Evolutionary conservation across 2,113 vertebrate species (phyloP).

Genomic region (Triplophysa rosa): DNA sequence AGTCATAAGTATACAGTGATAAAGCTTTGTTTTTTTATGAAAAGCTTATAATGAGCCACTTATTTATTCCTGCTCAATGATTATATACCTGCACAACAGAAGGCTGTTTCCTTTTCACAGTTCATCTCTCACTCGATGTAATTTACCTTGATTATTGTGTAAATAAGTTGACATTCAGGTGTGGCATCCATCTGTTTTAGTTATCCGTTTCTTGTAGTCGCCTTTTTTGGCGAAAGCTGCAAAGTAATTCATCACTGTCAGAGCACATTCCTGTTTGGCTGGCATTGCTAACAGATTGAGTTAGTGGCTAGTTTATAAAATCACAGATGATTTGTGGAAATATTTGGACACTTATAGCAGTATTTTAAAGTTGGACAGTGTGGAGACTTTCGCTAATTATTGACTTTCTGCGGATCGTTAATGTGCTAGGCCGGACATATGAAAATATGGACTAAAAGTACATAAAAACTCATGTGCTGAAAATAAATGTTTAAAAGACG

Average conservation of each 20-base stretch:
- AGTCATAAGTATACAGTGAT: no score
- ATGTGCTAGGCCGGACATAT: neutral
- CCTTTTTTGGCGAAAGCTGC: neutral
- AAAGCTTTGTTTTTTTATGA: no score
- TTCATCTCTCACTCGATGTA: neutral
- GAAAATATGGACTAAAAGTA: neutral
- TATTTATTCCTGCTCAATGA: constrained; percentile 3
- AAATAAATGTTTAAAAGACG: neutral
- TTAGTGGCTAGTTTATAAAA: constrained; percentile 21
- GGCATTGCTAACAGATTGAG: constrained; percentile 21
- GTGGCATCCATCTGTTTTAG: constrained; percentile 30
- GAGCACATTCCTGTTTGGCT: constrained; percentile 22
- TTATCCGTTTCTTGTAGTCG: neutral
- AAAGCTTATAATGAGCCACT: neutral
- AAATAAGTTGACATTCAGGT: constrained; percentile 9
- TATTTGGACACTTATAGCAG: constrained; percentile 18
- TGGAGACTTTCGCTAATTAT: neutral
- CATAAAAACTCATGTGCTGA: neutral
- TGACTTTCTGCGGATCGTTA: constrained; percentile 2
- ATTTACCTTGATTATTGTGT: neutral
- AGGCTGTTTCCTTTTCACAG: neutral
- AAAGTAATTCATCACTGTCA: constrained; percentile 28
- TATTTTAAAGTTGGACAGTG: neutral
- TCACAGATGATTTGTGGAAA: constrained; percentile 32
- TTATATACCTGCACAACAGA: neutral